These are phyloP conservation scores for Triplophysa tibetana DNA, from an alignment of 2,113 vertebrate species.

Conservation along the genomic window DNA sequence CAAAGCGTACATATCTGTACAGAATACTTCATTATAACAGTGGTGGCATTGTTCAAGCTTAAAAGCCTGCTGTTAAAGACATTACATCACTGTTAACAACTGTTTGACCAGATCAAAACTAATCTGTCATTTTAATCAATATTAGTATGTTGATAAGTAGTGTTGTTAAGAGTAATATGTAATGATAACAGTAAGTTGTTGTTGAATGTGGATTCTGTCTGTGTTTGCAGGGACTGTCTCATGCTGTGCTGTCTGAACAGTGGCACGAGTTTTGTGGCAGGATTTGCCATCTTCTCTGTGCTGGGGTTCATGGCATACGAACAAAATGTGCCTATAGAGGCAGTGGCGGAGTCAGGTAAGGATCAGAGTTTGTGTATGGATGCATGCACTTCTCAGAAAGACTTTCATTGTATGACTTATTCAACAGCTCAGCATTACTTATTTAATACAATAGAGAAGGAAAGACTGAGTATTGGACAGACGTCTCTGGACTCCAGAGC, in stretches of 20 bases:
- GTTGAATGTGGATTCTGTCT: conserved; percentile 20
- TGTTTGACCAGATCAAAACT: no score
- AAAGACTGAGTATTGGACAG: not conserved
- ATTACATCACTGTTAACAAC: no score
- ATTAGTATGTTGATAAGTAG: no score
- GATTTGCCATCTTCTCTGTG: conserved; percentile 98
- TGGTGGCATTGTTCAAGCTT: no score
- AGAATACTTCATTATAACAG: no score
- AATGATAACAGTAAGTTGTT: no score
- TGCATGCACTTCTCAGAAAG: conserved; percentile 33
- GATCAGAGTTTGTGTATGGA: not conserved
- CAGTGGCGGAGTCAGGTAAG: conserved; percentile 96
- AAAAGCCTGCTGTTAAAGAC: no score
- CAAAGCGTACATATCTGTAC: no score
- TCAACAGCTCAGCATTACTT: conserved; percentile 64
- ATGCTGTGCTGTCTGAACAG: conserved; percentile 98
- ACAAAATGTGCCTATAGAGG: conserved; percentile 93
- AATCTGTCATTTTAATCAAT: no score
- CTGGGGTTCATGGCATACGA: conserved; percentile 98
- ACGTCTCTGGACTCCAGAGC: conserved; percentile 3
- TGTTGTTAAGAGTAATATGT: no score
- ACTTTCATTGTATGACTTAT: conserved; percentile 62
- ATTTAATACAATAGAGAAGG: conserved; percentile 56
- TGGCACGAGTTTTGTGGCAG: conserved; percentile 95
- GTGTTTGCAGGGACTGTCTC: conserved; percentile 86